phyloP scores from a whole-genome alignment of 2,113 vertebrate genomes.

The Bufo bufo region DNA sequence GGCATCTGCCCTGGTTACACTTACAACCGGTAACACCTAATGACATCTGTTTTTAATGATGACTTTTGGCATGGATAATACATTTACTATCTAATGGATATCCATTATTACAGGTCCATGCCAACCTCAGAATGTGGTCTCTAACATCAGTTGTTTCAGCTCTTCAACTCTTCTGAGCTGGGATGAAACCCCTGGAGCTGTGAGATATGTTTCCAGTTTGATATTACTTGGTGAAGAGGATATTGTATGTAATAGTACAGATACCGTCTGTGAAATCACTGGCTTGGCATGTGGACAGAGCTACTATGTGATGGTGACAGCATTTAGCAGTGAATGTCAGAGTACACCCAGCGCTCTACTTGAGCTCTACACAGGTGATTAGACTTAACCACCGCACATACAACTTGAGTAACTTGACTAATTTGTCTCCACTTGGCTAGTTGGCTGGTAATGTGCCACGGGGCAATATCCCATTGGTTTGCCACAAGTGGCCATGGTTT shows the following conservation, averaged over 20 bases:
- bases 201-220: conserved; percentile 66
- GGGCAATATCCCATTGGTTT: too few species aligned
- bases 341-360: conserved; percentile 62
- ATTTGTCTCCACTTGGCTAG: background rate
- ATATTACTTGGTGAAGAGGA: conserved; percentile 29
- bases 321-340: conserved; percentile 69
- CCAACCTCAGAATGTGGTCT: conserved; percentile 68
- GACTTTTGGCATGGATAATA: background rate
- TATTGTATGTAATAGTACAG: conserved; percentile 60
- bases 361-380: conserved; percentile 24
- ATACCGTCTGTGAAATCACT: conserved; percentile 66
- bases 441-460: too few species aligned
- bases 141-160: conserved; percentile 69
- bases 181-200: conserved; percentile 66
- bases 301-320: conserved; percentile 71
- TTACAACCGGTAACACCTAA: conserved; percentile 70
- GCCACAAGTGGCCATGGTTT: too few species aligned
- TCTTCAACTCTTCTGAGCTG: conserved; percentile 70
- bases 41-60: conserved; percentile 30
- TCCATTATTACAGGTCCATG: conserved; percentile 72
- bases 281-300: conserved; percentile 69
- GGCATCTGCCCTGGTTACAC: conserved; percentile 53
- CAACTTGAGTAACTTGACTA: background rate
- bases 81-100: background rate
- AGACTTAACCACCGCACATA: background rate